Conservation (phyloP, 2,888 invertebrate genomes). For the Hylaea fasciaria region DNA sequence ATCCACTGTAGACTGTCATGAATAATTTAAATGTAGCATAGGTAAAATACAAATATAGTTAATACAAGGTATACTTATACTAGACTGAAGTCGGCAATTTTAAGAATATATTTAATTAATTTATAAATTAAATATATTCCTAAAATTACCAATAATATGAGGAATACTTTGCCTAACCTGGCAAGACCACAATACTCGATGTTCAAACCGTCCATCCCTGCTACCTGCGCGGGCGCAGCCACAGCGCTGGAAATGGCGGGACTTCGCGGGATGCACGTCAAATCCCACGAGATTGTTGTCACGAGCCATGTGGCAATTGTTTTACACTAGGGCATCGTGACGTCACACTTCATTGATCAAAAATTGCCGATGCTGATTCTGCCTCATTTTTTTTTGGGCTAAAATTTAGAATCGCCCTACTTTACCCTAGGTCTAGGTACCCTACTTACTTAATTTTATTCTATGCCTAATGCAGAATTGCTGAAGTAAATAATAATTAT, state of each 20-base stretch:
- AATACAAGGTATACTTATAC: too few relatives aligned
- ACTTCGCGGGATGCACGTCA: slow-evolving; percentile 10
- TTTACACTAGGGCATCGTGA: slow-evolving; percentile 50
- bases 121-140: too few relatives aligned
- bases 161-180: slow-evolving; percentile 39
- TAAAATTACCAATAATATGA: background rate
- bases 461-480: too few relatives aligned
- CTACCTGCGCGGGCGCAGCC: slow-evolving; percentile 66
- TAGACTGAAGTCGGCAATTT: too few relatives aligned
- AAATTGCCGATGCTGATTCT: background rate
- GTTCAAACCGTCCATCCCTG: slow-evolving; percentile 76
- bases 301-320: slow-evolving; percentile 60
- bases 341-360: slow-evolving; percentile 46
- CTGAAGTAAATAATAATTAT: too few relatives aligned
- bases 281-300: slow-evolving; percentile 40
- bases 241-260: slow-evolving; percentile 27
- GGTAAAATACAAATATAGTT: too few relatives aligned
- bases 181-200: slow-evolving; percentile 67
- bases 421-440: too few relatives aligned
- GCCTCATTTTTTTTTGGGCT: background rate
- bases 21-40: background rate
- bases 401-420: background rate
- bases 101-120: too few relatives aligned
- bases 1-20: slow-evolving; percentile 21
- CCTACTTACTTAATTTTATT: too few relatives aligned